Evolutionary conservation across 2,113 vertebrate genomes (phyloP).

Genomic region (Riparia riparia): DNA sequence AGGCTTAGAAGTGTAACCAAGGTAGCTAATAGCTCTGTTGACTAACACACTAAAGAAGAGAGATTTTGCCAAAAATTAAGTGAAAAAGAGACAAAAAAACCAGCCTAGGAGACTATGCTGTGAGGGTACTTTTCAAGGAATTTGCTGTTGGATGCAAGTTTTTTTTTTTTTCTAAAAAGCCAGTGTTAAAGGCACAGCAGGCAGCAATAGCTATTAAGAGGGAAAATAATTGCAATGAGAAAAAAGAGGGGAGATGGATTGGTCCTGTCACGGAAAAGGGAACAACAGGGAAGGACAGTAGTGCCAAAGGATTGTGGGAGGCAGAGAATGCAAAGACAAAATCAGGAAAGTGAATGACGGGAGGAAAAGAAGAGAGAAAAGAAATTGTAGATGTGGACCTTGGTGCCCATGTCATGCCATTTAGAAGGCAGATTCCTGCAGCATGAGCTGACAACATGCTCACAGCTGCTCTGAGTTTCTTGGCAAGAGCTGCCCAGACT

Average conservation of each 20-base stretch:
- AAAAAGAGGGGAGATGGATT: not conserved
- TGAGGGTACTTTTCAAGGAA: not conserved
- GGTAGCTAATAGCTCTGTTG: not conserved
- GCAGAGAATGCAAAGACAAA: not conserved
- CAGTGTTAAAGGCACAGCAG: not conserved
- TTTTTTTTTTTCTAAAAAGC: not conserved
- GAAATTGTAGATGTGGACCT: not conserved
- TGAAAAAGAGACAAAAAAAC: not conserved
- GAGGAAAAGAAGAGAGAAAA: not conserved
- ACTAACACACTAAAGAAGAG: not conserved
- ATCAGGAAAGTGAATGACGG: not conserved
- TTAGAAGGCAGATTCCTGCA: not conserved
- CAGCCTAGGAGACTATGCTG: not conserved
- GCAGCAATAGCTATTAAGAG: not conserved
- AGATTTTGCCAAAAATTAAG: not conserved
- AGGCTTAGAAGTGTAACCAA: not conserved
- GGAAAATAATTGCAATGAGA: not conserved
- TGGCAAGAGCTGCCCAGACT: not conserved
- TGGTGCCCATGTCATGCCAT: not conserved
- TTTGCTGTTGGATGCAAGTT: not conserved
- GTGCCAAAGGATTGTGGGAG: not conserved
- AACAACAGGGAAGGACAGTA: not conserved
- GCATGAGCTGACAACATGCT: not conserved
- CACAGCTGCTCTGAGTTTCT: not conserved
- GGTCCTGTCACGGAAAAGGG: not conserved